A percentile compares a stretch with the other conserved stretches of the same genome.
Evolutionary conservation across 23 tunicate species (phyloP).

Genomic region (Ascidia mentula): DNA sequence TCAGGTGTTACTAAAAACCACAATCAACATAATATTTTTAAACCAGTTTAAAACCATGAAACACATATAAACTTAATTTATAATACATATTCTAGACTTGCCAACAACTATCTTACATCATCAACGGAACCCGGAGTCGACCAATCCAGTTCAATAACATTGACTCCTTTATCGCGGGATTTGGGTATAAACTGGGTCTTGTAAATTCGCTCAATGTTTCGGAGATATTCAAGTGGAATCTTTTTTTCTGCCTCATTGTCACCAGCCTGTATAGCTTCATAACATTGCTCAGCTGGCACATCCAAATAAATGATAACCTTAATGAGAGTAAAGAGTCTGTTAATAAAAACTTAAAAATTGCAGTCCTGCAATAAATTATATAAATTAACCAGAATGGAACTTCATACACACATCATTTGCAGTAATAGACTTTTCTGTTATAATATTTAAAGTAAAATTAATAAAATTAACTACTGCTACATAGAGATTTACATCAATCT

Average conservation of each 20-base stretch:
- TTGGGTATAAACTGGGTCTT: conserved; percentile 10
- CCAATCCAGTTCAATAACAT: conserved; percentile 55
- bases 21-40: too few relatives aligned
- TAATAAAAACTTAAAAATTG: too few relatives aligned
- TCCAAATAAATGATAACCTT: conserved; percentile 72
- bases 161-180: conserved; percentile 34
- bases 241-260: conserved; percentile 49
- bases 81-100: too few relatives aligned
- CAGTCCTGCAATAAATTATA: too few relatives aligned
- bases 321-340: too few relatives aligned
- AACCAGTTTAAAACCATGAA: too few relatives aligned
- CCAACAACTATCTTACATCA: conserved; percentile 13
- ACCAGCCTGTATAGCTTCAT: conserved; percentile 48
- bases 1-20: too few relatives aligned
- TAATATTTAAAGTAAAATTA: too few relatives aligned
- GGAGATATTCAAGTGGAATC: conserved; percentile 59
- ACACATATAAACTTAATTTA: too few relatives aligned
- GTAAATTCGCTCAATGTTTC: conserved; percentile 55
- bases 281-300: conserved; percentile 59
- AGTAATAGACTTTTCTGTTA: neutral
- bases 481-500: too few relatives aligned
- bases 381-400: neutral
- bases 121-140: conserved; percentile 2
- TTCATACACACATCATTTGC: neutral
- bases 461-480: too few relatives aligned